Conservation (phyloP, 92 coral and sea anemone species). For the Palythoa grandiflora region DNA sequence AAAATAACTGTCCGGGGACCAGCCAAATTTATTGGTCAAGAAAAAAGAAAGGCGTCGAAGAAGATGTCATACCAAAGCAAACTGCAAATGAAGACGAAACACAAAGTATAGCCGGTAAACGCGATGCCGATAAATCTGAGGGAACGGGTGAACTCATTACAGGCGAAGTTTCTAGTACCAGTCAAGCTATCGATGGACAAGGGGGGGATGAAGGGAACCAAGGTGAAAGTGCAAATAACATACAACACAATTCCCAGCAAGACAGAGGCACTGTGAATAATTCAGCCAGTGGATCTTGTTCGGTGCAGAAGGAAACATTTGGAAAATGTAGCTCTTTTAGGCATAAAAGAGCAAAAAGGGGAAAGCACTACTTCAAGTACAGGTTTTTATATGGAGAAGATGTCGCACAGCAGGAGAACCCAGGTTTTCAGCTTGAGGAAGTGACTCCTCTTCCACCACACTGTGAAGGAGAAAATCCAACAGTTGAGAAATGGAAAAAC, state of each 20-base stretch:
- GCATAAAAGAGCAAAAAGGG: neutral
- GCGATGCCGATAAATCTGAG: no score
- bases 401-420: neutral
- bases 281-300: neutral
- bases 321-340: neutral
- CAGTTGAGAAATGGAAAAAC: conserved; percentile 10
- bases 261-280: neutral
- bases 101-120: no score
- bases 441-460: conserved; percentile 1
- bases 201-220: no score
- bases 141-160: no score
- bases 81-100: no score
- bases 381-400: neutral
- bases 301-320: neutral
- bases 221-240: neutral
- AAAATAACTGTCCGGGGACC: no score
- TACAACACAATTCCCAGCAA: neutral
- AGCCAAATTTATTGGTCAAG: no score
- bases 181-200: no score
- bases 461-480: neutral
- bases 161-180: no score
- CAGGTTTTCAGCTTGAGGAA: conserved; percentile 1
- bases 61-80: no score
- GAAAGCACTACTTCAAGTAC: neutral
- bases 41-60: no score